Evolutionary conservation across 2,113 vertebrate genomes (phyloP).

Genomic region (Cyphomyrus plagiostoma): DNA sequence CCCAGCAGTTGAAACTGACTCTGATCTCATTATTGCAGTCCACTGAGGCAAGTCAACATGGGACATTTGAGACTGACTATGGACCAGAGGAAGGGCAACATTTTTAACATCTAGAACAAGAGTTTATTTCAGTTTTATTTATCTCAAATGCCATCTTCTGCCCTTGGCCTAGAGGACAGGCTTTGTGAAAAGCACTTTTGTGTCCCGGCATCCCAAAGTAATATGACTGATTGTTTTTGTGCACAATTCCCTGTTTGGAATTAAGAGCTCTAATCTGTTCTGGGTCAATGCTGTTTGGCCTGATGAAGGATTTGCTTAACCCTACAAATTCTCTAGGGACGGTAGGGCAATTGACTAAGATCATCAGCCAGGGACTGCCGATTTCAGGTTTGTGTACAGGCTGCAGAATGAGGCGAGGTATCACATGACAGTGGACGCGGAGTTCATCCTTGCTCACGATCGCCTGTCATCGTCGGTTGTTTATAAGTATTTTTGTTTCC

Average conservation of each 20-base stretch:
- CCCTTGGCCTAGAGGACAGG: background rate
- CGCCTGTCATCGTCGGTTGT: background rate
- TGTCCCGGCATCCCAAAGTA: background rate
- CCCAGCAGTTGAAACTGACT: background rate
- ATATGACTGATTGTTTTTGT: slow-evolving; percentile 4
- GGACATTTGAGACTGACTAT: background rate
- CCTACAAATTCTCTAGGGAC: background rate
- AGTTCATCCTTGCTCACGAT: background rate
- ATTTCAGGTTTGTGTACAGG: background rate
- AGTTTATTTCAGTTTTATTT: background rate
- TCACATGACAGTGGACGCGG: background rate
- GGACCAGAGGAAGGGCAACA: background rate
- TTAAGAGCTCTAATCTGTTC: background rate
- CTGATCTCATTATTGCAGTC: background rate
- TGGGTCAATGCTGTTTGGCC: background rate
- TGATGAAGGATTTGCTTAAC: slow-evolving; percentile 3
- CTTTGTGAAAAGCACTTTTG: background rate
- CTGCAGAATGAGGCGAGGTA: background rate
- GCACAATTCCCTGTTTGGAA: slow-evolving; percentile 1
- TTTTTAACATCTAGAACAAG: slow-evolving; percentile 1
- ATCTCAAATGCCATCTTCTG: background rate
- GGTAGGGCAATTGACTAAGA: background rate
- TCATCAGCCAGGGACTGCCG: background rate
- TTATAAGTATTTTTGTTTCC: background rate
- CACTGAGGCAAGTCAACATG: background rate